Evolutionary conservation across 1,140 invertebrate genomes (phyloP), one percentile per base, ranked within the genome.

Genomic region (Drosophila elegans): DNA sequence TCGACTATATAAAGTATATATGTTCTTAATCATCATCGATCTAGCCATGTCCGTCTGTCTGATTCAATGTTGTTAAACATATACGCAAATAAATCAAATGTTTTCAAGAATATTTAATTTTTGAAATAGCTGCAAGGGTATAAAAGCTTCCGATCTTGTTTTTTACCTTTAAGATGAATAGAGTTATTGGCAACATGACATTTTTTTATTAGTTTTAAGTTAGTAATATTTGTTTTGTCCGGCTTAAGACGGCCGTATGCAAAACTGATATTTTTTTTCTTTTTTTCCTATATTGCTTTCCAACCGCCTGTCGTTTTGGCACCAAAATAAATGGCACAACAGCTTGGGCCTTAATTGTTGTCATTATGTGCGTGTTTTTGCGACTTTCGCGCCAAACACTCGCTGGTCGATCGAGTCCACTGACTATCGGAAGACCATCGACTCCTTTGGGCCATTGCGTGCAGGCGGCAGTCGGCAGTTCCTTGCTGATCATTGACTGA

Each of bases 401-500:
- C 49, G 16, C 10, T 11, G 51, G 49, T 34, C 45, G n/a, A 34
- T 39, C 29, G 25, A 41, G 25, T n/a, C 29, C 36, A 21, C 16
- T 41, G 66, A 5, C 27, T 34, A 16, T 41, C 29, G 16, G n/a
- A 7, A 4, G n/a, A 39, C 59, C 59, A 29, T 29, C 51, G 29
- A 38, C 48, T 61, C 56, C 57, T 54, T 71, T 56, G 41, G 46
- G 41, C 53, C 44, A 42, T 90, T 80, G 83, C 83, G 84, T 88
- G 83, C 46, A 69, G 69, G 57, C 55, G 39, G 56, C 74, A 66
- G 82, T 42, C 62, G 54, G 74, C 79, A 76, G 66, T 63, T 80
- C 60, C 64, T 74, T 81, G 74, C 72, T 88, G 83, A 89, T 89
- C 84, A 74, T 74, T 88, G 85, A 84, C 73, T 83, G 85, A 88